phyloP scores from a whole-genome alignment of 1,140 invertebrate species.

The Thrips palmi region DNA sequence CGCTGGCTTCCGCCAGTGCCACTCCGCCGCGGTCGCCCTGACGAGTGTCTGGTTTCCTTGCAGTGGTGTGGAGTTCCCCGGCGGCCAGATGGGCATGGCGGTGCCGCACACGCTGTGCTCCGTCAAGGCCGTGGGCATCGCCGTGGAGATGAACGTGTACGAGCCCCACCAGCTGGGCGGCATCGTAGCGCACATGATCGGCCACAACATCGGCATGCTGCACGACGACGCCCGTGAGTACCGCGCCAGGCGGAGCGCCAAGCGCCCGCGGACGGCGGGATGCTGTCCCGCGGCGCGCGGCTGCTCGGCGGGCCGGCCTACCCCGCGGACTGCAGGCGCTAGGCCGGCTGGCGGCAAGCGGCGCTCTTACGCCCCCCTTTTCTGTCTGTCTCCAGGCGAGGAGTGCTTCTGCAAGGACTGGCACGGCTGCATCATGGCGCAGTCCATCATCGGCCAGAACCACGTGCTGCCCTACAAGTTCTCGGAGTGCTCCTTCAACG shows the following conservation, averaged over 20 bases:
- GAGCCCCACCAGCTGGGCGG: conserved; percentile 84
- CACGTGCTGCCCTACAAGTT: conserved; percentile 89
- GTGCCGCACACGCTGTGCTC: conserved; percentile 83
- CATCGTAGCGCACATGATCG: conserved; percentile 91
- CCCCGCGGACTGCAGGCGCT: too few species aligned
- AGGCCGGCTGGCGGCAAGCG: too few species aligned
- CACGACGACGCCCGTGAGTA: conserved; percentile 74
- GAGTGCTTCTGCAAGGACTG: conserved; percentile 78
- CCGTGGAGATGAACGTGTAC: conserved; percentile 78
- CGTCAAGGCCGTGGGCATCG: conserved; percentile 75
- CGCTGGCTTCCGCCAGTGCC: not conserved
- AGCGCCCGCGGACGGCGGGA: too few species aligned
- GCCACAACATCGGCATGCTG: conserved; percentile 87
- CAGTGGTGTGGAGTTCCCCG: conserved; percentile 65
- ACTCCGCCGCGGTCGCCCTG: too few species aligned
- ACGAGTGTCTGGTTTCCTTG: conserved; percentile 14
- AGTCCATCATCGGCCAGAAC: conserved; percentile 74
- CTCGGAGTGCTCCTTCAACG: conserved; percentile 69
- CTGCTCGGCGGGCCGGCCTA: too few species aligned
- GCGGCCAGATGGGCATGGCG: conserved; percentile 77
- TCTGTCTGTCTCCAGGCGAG: conserved; percentile 28
- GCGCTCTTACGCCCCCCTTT: conserved; percentile 11
- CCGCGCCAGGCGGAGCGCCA: too few species aligned
- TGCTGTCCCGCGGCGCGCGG: too few species aligned
- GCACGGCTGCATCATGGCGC: conserved; percentile 91